Evolutionary conservation across 2,797 vertebrate species (phyloP).

Genomic region (Cercopithecus mitis): DNA sequence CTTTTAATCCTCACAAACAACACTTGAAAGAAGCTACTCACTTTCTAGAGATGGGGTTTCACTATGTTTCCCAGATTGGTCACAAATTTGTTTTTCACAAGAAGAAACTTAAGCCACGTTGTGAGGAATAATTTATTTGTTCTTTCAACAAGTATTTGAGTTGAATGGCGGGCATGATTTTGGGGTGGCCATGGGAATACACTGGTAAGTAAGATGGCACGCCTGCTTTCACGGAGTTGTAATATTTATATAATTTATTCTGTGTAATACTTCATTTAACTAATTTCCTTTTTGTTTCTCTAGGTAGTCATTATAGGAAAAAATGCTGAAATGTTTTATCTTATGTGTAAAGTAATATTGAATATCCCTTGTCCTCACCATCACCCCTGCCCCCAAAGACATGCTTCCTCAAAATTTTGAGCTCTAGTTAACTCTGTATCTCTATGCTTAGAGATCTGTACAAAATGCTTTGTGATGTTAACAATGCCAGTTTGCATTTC

Average conservation of each 20-base stretch:
- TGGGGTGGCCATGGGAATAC: neutral
- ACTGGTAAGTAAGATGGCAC: neutral
- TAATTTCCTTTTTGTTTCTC: constrained; percentile 21
- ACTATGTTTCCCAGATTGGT: neutral
- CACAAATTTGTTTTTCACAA: neutral
- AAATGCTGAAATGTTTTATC: neutral
- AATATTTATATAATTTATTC: constrained; percentile 26
- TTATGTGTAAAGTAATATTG: neutral
- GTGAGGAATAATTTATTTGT: constrained; percentile 13
- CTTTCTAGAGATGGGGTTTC: neutral
- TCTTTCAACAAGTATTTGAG: constrained; percentile 13
- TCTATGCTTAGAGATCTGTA: neutral
- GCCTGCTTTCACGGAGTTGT: neutral
- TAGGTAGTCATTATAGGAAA: constrained; percentile 1
- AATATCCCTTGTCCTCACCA: neutral
- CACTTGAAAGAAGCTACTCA: neutral
- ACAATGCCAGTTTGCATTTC: neutral
- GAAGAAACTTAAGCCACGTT: constrained; percentile 12
- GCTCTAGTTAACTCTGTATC: neutral
- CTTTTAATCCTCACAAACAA: constrained; percentile 31
- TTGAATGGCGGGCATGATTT: constrained; percentile 7
- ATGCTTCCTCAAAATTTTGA: constrained; percentile 6
- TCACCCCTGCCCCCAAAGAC: neutral
- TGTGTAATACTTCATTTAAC: neutral
- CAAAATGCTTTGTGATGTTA: constrained; percentile 13